phyloP scores from a whole-genome alignment of 2,113 vertebrate species.

The Atherinomorus stipes region DNA sequence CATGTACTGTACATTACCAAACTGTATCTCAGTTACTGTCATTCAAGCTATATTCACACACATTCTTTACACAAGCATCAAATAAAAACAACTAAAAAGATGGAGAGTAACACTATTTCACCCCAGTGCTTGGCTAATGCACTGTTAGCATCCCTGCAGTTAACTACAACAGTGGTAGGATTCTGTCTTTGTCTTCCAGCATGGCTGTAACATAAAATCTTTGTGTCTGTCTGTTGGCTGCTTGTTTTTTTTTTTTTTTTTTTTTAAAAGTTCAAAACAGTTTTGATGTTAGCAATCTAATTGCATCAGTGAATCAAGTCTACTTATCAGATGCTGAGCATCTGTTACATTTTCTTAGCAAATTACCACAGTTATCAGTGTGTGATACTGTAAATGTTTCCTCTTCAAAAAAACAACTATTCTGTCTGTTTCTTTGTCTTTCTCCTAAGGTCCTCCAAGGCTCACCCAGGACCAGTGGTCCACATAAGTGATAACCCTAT shows the following conservation, averaged over 20 bases:
- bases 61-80: not conserved
- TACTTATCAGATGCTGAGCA: not conserved
- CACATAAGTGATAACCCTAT: slow-evolving; percentile 99
- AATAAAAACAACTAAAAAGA: not conserved
- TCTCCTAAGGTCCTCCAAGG: slow-evolving; percentile 92
- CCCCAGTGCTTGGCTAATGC: not conserved
- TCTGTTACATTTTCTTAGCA: not conserved
- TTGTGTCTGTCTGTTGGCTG: not conserved
- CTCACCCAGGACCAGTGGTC: slow-evolving; percentile 96
- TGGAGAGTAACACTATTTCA: not conserved
- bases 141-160: not conserved
- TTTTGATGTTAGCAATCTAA: not conserved
- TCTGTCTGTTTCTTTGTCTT: slow-evolving; percentile 40
- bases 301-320: not conserved
- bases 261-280: not conserved
- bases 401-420: not conserved
- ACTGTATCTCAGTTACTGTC: not conserved
- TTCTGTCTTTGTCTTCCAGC: too few relatives aligned
- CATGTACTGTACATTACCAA: not conserved
- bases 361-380: not conserved
- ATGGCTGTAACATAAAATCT: not conserved
- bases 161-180: not conserved
- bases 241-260: not conserved
- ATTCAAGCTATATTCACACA: not conserved
- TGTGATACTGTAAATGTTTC: not conserved